Evolutionary conservation across 2,888 invertebrate species (phyloP).

Genomic region (Fragum whitleyi): DNA sequence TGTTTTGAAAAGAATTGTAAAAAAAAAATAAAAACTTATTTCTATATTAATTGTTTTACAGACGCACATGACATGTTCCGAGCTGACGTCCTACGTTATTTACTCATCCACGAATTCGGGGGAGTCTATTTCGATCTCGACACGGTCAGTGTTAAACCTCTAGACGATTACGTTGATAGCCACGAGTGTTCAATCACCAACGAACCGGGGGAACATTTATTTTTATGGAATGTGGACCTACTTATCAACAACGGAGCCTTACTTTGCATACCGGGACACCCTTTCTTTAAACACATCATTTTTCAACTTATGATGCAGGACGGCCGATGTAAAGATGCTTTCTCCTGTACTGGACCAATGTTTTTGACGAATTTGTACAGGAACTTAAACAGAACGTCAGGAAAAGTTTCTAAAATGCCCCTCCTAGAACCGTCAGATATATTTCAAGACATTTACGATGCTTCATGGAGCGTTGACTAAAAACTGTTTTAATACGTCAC

Average conservation of each 20-base stretch:
- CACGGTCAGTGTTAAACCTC: neutral
- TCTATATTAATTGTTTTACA: neutral
- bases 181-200: neutral
- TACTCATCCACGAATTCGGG: neutral
- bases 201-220: neutral
- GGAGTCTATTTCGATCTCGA: no score
- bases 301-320: neutral
- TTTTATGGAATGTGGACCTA: neutral
- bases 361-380: neutral
- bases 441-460: conserved; percentile 1
- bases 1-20: no score
- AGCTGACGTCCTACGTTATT: neutral
- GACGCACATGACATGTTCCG: neutral
- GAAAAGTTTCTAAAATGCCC: neutral
- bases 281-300: neutral
- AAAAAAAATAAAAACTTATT: no score
- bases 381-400: neutral
- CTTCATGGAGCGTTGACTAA: neutral
- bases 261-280: neutral
- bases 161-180: no score
- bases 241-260: neutral
- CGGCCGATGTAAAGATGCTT: neutral
- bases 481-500: neutral
- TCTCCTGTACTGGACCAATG: neutral
- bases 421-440: neutral